A percentile compares a stretch with the other conserved stretches of the same genome.
phyloP scores from a whole-genome alignment of 2,797 vertebrate genomes.

The Gadopsis marmoratus region DNA sequence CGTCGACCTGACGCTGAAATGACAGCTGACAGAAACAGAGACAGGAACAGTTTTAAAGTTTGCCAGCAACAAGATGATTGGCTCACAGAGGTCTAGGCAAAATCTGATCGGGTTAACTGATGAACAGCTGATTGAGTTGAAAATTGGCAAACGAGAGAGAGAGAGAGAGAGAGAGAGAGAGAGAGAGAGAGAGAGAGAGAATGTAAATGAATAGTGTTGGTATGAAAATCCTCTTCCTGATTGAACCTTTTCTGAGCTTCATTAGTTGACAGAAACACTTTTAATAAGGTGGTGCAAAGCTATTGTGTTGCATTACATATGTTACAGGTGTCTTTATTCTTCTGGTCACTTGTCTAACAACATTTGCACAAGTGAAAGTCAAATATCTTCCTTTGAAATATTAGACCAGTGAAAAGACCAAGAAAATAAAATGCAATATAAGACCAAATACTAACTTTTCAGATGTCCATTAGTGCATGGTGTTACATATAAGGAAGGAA shows the following conservation, averaged over 20 bases:
- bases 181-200: neutral
- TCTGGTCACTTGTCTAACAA: neutral
- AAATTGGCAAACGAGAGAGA: neutral
- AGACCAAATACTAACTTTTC: neutral
- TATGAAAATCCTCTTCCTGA: neutral
- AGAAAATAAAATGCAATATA: neutral
- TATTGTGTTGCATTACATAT: neutral
- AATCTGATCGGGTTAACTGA: neutral
- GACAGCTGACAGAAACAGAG: too few species aligned
- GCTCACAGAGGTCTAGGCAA: neutral
- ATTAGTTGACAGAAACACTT: constrained; percentile 1
- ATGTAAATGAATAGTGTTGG: neutral
- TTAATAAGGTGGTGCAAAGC: too few species aligned
- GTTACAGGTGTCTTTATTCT: neutral
- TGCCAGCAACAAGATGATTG: neutral
- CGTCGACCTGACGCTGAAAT: neutral
- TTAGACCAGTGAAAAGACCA: neutral
- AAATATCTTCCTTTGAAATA: neutral
- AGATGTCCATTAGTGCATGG: neutral
- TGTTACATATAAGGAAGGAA: neutral
- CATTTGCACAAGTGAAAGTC: neutral
- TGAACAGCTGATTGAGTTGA: neutral
- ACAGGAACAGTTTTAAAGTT: neutral
- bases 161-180: too few species aligned
- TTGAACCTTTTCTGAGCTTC: neutral